Evolutionary conservation across 2,113 vertebrate genomes (phyloP).

Genomic region (Ptilorrhoa leucosticta): DNA sequence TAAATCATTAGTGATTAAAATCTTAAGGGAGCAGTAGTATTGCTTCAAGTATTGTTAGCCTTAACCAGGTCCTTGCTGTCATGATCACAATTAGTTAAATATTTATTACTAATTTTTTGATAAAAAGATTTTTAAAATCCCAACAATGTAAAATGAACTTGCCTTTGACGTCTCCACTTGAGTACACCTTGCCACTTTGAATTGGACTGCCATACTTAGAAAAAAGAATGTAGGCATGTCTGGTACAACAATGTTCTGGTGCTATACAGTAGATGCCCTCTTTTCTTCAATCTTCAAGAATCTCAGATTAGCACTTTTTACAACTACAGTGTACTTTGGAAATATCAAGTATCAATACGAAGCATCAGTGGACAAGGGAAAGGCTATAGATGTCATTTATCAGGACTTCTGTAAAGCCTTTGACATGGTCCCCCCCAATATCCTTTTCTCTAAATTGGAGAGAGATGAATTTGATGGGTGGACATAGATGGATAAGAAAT

Average conservation of each 20-base stretch:
- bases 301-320: not conserved
- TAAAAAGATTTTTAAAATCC: not conserved
- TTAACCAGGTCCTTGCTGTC: not conserved
- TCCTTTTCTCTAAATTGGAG: not conserved
- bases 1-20: not conserved
- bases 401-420: not conserved
- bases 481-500: not conserved
- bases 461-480: not conserved
- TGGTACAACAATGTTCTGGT: not conserved
- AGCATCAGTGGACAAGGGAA: not conserved
- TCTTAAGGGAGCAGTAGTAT: not conserved
- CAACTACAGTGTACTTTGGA: not conserved
- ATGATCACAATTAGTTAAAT: not conserved
- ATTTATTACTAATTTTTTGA: not conserved
- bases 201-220: not conserved
- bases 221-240: not conserved
- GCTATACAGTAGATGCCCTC: not conserved
- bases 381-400: not conserved
- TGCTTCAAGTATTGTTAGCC: not conserved
- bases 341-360: not conserved
- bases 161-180: not conserved
- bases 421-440: not conserved
- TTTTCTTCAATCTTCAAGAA: not conserved
- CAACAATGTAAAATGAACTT: not conserved
- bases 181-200: not conserved